phyloP scores from a whole-genome alignment of 2,797 vertebrate species.

The Spea hammondii region DNA sequence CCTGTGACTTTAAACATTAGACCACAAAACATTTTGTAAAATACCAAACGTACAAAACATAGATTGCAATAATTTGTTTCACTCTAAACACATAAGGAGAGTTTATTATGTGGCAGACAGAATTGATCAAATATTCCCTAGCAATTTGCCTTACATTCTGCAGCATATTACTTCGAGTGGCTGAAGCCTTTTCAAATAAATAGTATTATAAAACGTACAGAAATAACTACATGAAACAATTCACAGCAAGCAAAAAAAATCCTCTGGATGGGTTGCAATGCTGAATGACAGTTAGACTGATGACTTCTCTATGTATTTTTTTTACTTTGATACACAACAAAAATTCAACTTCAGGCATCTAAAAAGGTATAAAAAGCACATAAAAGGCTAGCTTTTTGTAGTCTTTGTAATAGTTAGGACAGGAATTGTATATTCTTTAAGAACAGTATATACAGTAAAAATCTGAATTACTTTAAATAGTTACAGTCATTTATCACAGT shows the following conservation, averaged over 20 bases:
- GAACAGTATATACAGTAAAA: too few species aligned
- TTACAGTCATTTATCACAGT: too few species aligned
- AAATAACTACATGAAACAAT: conserved; percentile 17
- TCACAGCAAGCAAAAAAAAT: conserved; percentile 11
- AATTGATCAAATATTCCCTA: conserved; percentile 41
- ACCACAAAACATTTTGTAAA: not conserved
- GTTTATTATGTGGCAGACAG: conserved; percentile 34
- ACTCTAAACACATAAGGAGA: conserved; percentile 23
- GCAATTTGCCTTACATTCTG: conserved; percentile 41
- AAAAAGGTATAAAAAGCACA: not conserved
- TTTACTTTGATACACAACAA: not conserved
- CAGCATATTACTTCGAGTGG: conserved; percentile 17
- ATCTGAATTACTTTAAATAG: too few species aligned
- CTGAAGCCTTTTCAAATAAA: conserved; percentile 33
- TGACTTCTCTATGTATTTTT: not conserved
- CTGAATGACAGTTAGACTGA: not conserved
- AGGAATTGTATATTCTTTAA: too few species aligned
- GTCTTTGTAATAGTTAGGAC: too few species aligned
- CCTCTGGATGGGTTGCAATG: not conserved
- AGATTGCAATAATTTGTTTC: conserved; percentile 32
- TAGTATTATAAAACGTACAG: conserved; percentile 18
- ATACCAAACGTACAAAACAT: not conserved
- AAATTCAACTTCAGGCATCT: too few species aligned
- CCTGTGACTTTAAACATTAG: not conserved
- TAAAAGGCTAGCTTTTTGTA: not conserved